Conservation (phyloP, 2,888 invertebrate genomes). For the Spilosoma lubricipeda region DNA sequence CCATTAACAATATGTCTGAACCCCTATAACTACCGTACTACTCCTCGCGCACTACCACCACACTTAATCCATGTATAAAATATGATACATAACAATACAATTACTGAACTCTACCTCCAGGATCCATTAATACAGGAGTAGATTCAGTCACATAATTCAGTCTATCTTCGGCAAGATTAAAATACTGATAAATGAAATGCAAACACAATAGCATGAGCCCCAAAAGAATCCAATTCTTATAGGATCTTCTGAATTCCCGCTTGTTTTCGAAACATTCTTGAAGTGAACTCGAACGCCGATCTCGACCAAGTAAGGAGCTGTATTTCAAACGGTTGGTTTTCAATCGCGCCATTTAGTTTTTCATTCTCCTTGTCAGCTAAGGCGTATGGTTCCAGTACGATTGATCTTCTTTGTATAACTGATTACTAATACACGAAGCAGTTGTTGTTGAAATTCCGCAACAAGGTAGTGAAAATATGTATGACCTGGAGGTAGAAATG, state of each 20-base stretch:
- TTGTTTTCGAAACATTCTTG: conserved; percentile 47
- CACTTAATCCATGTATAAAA: too few species aligned
- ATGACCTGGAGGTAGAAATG: conserved; percentile 14
- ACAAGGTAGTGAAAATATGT: conserved; percentile 17
- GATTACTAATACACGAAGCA: conserved; percentile 10
- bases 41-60: too few species aligned
- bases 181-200: conserved; percentile 15
- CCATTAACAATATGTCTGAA: too few species aligned
- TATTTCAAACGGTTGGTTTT: conserved; percentile 8
- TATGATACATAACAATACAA: not conserved
- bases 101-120: conserved; percentile 9
- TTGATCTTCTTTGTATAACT: conserved; percentile 11
- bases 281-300: conserved; percentile 30
- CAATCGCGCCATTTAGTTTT: conserved; percentile 6
- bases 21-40: too few species aligned
- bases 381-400: conserved; percentile 7
- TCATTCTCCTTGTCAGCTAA: conserved; percentile 1
- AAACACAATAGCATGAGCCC: conserved; percentile 4
- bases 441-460: conserved; percentile 15
- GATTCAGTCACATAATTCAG: not conserved
- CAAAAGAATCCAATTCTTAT: conserved; percentile 13
- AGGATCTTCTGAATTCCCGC: not conserved
- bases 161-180: conserved; percentile 1
- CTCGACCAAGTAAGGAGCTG: conserved; percentile 31
- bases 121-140: not conserved